phyloP scores from a whole-genome alignment of 1,140 invertebrate species.

The Pseudomyrmex pallidus region DNA sequence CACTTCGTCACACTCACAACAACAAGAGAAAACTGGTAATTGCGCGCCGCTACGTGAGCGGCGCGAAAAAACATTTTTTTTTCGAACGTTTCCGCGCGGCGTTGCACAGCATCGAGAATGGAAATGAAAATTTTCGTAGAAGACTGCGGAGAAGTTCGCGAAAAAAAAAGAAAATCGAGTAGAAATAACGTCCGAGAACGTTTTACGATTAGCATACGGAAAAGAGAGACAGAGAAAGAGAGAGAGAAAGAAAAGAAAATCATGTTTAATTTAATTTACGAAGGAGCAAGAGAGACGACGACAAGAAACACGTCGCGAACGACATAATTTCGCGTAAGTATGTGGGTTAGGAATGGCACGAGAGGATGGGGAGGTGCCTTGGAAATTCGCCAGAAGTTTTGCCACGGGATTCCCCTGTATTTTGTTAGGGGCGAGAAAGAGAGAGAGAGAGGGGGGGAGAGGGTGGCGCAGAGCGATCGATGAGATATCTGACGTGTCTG shows the following conservation, averaged over 20 bases:
- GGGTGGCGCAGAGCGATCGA: slow-evolving; percentile 53
- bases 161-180: slow-evolving; percentile 33
- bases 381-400: slow-evolving; percentile 69
- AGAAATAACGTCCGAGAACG: neutral
- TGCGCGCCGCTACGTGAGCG: slow-evolving; percentile 7
- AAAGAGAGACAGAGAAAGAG: neutral
- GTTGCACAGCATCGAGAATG: neutral
- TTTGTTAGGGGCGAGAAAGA: slow-evolving; percentile 29
- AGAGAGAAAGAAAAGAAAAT: neutral
- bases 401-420: slow-evolving; percentile 6
- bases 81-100: slow-evolving; percentile 1
- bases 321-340: slow-evolving; percentile 71
- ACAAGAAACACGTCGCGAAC: slow-evolving; percentile 61
- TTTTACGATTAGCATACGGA: neutral
- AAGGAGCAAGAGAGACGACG: slow-evolving; percentile 6
- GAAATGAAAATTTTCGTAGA: neutral
- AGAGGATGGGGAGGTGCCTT: slow-evolving; percentile 21
- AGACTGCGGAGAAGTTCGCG: no score
- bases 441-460: neutral
- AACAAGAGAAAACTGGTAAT: slow-evolving; percentile 23
- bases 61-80: neutral
- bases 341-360: slow-evolving; percentile 76
- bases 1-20: neutral
- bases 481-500: slow-evolving; percentile 17
- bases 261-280: slow-evolving; percentile 29